These are phyloP conservation scores for Vannuccia rotundouncinata DNA, from an alignment of 2,888 invertebrate species.

Conservation along the genomic window DNA sequence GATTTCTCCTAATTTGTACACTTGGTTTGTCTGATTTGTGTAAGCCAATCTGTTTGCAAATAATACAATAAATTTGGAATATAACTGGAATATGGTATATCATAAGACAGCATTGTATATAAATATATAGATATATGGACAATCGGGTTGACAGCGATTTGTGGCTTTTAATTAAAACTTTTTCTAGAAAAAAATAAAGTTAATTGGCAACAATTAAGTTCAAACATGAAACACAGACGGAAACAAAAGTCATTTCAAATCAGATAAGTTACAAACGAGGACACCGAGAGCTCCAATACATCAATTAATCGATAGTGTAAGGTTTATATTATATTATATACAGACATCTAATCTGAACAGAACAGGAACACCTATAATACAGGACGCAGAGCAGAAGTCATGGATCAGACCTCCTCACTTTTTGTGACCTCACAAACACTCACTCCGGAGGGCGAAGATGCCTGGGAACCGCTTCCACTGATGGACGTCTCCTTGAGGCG, in stretches of 20 bases:
- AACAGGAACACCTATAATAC: background rate
- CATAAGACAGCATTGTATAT: background rate
- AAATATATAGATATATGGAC: background rate
- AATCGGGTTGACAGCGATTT: background rate
- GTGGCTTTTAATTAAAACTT: background rate
- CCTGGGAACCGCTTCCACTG: slow-evolving; percentile 5
- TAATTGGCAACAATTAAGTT: background rate
- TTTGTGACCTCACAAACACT: background rate
- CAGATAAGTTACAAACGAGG: too few species aligned
- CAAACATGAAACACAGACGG: background rate
- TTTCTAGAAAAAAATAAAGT: background rate
- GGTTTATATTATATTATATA: background rate
- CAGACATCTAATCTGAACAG: background rate
- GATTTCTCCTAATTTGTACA: too few species aligned
- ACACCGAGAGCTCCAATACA: too few species aligned
- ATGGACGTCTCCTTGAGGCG: slow-evolving; percentile 48
- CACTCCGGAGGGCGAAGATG: background rate
- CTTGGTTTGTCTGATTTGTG: too few species aligned
- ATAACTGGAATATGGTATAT: background rate
- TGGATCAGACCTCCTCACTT: background rate
- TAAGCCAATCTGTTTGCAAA: background rate
- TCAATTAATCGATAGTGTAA: too few species aligned
- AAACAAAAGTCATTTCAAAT: too few species aligned
- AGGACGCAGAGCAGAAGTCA: background rate
- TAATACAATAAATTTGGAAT: background rate